Evolutionary conservation across 2,113 vertebrate genomes (phyloP).

Genomic region (Megalops atlanticus): DNA sequence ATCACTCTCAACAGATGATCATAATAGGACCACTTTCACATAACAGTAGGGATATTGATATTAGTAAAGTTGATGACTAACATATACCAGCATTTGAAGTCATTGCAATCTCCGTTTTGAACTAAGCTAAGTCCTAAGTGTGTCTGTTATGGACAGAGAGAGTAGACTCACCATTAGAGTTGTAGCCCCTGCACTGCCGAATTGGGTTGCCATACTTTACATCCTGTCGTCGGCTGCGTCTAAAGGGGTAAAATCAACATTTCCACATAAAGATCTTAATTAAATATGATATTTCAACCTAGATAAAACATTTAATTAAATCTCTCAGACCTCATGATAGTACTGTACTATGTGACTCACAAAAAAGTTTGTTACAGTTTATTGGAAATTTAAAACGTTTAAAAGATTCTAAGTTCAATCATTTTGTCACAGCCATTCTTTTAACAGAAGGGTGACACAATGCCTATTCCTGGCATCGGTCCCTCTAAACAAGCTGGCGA

Average conservation of each 20-base stretch:
- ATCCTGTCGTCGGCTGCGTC: constrained; percentile 80
- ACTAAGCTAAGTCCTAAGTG: background rate
- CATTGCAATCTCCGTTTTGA: background rate
- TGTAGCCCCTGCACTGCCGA: constrained; percentile 78
- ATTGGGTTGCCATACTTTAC: constrained; percentile 82
- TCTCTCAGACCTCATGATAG: background rate
- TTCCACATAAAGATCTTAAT: constrained; percentile 56
- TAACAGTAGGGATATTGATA: background rate
- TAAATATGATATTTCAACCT: constrained; percentile 53
- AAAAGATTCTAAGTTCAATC: too few species aligned
- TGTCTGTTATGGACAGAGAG: background rate
- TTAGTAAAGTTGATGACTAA: background rate
- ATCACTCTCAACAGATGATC: constrained; percentile 43
- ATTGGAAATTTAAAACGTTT: too few species aligned
- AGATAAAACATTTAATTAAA: background rate
- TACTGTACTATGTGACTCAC: too few species aligned
- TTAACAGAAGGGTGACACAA: too few species aligned
- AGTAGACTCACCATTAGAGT: constrained; percentile 71
- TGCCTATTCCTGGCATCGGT: too few species aligned
- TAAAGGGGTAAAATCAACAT: constrained; percentile 70
- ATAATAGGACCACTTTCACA: background rate
- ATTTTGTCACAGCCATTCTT: too few species aligned
- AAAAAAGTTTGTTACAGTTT: too few species aligned
- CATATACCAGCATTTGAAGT: too few species aligned
- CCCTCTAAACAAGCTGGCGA: too few species aligned